Evolutionary conservation across 2,797 vertebrate species (phyloP).

Genomic region (Cirrhinus mrigala): DNA sequence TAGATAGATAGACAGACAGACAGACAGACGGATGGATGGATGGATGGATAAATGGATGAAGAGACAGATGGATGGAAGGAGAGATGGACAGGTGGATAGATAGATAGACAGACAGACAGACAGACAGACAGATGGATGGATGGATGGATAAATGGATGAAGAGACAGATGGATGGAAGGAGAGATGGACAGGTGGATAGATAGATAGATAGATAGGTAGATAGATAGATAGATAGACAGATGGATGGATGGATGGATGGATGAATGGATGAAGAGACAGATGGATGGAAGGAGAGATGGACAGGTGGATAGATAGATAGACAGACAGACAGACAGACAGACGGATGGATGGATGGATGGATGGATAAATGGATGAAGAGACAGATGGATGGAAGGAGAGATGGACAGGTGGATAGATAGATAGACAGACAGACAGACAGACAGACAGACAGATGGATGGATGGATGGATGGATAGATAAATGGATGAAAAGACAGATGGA

Average conservation of each 20-base stretch:
- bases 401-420: too few species aligned
- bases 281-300: too few species aligned
- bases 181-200: too few species aligned
- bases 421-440: too few species aligned
- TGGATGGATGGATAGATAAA: accelerated
- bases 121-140: too few species aligned
- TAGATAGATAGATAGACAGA: neutral
- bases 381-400: accelerated
- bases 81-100: neutral
- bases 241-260: accelerated
- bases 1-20: neutral
- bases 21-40: neutral
- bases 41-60: neutral
- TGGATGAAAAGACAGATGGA: accelerated
- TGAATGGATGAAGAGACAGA: accelerated
- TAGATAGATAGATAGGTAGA: neutral
- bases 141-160: too few species aligned
- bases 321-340: too few species aligned
- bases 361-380: accelerated
- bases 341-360: neutral
- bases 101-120: too few species aligned
- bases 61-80: neutral
- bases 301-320: neutral
- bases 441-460: too few species aligned
- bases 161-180: too few species aligned